These are phyloP conservation scores for Zootoca vivipara DNA, from an alignment of 2,113 vertebrate genomes.

Conservation along the genomic window DNA sequence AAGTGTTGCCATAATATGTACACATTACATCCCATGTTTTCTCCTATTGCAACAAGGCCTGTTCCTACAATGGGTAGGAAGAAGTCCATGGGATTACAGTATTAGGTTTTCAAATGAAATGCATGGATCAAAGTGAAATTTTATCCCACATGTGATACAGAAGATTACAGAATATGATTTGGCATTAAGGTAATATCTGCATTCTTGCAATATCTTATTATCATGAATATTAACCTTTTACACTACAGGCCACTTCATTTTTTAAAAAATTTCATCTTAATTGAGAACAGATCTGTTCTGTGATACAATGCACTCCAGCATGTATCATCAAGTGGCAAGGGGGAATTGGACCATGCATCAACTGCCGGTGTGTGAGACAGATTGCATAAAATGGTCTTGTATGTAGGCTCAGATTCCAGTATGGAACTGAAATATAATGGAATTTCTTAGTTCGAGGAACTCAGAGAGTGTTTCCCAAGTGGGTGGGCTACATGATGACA, in stretches of 20 bases:
- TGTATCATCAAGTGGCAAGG: background rate
- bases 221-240: background rate
- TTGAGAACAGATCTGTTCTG: background rate
- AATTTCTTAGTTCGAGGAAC: background rate
- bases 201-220: background rate
- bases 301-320: background rate
- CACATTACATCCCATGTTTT: background rate
- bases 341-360: background rate
- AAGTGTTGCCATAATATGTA: rapidly evolving
- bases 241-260: background rate
- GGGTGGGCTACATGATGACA: background rate
- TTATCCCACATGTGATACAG: background rate
- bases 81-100: background rate
- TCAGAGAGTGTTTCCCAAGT: background rate
- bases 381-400: background rate
- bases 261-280: background rate
- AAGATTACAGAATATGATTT: background rate
- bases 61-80: background rate
- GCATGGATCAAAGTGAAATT: background rate
- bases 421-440: background rate
- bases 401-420: background rate
- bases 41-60: background rate
- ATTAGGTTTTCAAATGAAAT: rapidly evolving
- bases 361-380: background rate
- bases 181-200: background rate